phyloP scores from a whole-genome alignment of 2,888 invertebrate species.

The Cancer borealis region DNA sequence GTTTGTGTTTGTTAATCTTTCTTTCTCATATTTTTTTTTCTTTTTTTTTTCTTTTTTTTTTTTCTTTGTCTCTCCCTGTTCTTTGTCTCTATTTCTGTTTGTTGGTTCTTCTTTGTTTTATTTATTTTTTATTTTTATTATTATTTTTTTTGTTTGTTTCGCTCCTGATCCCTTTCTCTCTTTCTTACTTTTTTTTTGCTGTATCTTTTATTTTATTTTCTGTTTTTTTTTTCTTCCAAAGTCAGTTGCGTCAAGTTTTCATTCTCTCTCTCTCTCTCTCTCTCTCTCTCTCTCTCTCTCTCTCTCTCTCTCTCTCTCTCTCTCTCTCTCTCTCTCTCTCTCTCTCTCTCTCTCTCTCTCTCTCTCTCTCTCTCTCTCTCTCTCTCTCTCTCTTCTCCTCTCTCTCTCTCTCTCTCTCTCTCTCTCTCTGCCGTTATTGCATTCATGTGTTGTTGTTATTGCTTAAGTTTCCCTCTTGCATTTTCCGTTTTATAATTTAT shows the following conservation, averaged over 20 bases:
- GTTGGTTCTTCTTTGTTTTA: background rate
- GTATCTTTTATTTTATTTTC: background rate
- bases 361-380: conserved; percentile 49
- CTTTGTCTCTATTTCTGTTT: background rate
- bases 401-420: conserved; percentile 60
- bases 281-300: background rate
- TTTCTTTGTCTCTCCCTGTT: conserved; percentile 11
- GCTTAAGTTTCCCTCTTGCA: background rate
- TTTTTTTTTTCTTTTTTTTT: background rate
- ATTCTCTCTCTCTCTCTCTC: background rate
- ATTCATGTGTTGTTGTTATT: background rate
- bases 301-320: background rate
- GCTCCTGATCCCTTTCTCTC: background rate
- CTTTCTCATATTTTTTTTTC: background rate
- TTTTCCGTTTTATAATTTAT: background rate
- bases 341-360: conserved; percentile 25
- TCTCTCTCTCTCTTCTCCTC: conserved; percentile 57
- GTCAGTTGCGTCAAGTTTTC: too few relatives aligned
- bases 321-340: background rate
- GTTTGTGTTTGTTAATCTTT: background rate
- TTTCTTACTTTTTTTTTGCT: background rate
- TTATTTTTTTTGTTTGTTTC: too few relatives aligned
- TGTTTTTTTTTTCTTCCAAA: too few relatives aligned
- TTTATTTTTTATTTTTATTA: background rate
- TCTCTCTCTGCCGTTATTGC: conserved; percentile 7